phyloP scores from a whole-genome alignment of 2,797 vertebrate genomes.

The Enteromius mattozi region DNA sequence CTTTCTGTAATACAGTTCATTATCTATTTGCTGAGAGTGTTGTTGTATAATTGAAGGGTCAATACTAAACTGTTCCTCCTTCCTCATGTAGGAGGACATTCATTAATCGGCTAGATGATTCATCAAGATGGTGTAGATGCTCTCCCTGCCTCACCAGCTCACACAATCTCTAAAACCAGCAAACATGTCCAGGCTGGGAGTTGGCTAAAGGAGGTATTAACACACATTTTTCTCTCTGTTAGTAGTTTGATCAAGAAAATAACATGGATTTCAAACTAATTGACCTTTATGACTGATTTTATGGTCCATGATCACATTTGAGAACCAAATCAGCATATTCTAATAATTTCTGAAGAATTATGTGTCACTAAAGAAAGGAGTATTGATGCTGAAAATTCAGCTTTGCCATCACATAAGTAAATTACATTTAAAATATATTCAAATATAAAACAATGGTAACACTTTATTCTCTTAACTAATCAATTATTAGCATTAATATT shows the following conservation, averaged over 20 bases:
- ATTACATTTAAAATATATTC: too few relatives aligned
- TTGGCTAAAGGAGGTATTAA: background rate
- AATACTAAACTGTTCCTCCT: conserved; percentile 38
- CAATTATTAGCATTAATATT: too few relatives aligned
- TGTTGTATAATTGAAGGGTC: conserved; percentile 59
- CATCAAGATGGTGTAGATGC: background rate
- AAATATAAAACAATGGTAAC: too few relatives aligned
- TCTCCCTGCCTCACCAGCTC: background rate
- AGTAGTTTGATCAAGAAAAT: background rate
- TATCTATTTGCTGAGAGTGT: conserved; percentile 53
- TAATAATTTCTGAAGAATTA: too few relatives aligned
- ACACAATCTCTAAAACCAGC: background rate
- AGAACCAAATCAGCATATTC: too few relatives aligned
- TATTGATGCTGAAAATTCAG: too few relatives aligned
- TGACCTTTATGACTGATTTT: too few relatives aligned
- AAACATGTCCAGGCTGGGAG: background rate
- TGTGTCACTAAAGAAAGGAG: too few relatives aligned
- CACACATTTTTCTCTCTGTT: background rate
- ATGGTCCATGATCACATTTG: too few relatives aligned
- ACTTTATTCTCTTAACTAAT: too few relatives aligned
- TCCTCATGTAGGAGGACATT: conserved; percentile 19
- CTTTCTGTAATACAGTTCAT: conserved; percentile 48
- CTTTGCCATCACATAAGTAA: too few relatives aligned
- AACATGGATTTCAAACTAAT: too few relatives aligned
- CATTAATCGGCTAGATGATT: conserved; percentile 2